phyloP scores from a whole-genome alignment of 2,113 vertebrate species.

The Leptobrachium leishanense region DNA sequence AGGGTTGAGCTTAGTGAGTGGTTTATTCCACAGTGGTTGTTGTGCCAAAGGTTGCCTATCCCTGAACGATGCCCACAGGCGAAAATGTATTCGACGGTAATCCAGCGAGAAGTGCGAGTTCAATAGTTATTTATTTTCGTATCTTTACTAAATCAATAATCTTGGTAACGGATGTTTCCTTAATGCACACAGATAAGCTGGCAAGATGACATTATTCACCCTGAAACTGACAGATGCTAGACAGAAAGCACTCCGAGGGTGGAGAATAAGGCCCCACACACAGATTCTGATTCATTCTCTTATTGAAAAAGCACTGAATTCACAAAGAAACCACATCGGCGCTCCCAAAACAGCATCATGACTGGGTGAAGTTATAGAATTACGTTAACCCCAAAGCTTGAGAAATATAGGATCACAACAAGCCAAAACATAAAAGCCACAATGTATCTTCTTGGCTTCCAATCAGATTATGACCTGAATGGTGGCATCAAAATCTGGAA shows the following conservation, averaged over 20 bases:
- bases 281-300: constrained; percentile 11
- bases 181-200: neutral
- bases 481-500: no score
- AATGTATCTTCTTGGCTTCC: neutral
- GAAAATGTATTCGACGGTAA: neutral
- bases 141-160: constrained; percentile 15
- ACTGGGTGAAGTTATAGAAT: neutral
- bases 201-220: constrained; percentile 3
- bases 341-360: constrained; percentile 1
- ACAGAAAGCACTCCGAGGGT: neutral
- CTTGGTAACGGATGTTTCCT: constrained; percentile 18
- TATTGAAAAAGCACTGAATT: neutral
- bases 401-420: neutral
- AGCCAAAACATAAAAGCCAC: neutral
- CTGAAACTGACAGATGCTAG: constrained; percentile 23
- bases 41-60: neutral
- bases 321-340: neutral
- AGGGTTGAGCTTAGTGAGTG: no score
- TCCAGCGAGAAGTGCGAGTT: neutral
- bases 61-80: neutral
- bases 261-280: constrained; percentile 28
- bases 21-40: neutral
- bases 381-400: neutral
- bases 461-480: no score
- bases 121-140: neutral